Percentiles rank a stretch among this genome's conserved stretches.
phyloP scores from a whole-genome alignment of 2,888 invertebrate species.

The Subacronicta megacephala region DNA sequence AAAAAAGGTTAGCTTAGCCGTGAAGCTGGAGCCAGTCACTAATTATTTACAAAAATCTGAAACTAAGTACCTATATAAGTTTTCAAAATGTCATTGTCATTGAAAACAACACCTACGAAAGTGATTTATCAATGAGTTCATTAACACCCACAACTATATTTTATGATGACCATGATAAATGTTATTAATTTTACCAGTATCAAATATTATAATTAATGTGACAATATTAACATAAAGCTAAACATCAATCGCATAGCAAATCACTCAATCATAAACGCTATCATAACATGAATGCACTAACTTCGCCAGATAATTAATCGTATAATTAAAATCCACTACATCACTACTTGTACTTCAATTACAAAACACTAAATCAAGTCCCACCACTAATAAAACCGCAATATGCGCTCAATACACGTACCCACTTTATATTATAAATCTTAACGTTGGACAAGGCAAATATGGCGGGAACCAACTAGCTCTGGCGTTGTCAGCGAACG shows the following conservation, averaged over 20 bases:
- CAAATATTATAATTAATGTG: conserved; percentile 4
- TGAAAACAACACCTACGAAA: no score
- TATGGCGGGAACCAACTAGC: conserved; percentile 61
- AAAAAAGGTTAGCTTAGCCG: no score
- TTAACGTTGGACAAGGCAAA: conserved; percentile 60
- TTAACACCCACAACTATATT: no score
- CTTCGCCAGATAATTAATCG: conserved; percentile 48
- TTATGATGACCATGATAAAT: no score
- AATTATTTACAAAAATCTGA: no score
- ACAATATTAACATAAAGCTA: conserved; percentile 14
- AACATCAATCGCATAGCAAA: conserved; percentile 20
- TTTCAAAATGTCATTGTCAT: no score
- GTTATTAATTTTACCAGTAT: neutral
- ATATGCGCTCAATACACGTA: conserved; percentile 53
- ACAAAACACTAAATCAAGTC: conserved; percentile 56
- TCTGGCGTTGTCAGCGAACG: conserved; percentile 62
- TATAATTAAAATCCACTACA: conserved; percentile 53
- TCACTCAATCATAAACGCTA: conserved; percentile 22
- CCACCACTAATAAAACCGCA: conserved; percentile 57
- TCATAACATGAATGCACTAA: conserved; percentile 22
- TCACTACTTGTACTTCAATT: conserved; percentile 53
- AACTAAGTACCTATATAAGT: no score
- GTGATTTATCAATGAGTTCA: no score
- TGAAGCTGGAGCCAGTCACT: no score
- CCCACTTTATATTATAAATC: conserved; percentile 53